Evolutionary conservation across 1,140 invertebrate species (phyloP).

Genomic region (Argopecten irradians): DNA sequence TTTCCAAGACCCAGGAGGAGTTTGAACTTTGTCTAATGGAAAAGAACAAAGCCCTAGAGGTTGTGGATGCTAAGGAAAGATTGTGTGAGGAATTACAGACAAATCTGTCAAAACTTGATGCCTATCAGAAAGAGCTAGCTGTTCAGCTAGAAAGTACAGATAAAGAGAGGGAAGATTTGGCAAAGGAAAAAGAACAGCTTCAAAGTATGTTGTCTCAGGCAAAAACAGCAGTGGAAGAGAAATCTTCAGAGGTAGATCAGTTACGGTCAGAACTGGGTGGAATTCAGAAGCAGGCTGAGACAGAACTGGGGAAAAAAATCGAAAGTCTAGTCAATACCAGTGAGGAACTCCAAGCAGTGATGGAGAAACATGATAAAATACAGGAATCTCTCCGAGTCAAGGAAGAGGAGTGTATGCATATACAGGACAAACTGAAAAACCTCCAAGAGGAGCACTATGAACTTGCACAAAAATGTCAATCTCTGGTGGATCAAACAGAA

Average conservation of each 20-base stretch:
- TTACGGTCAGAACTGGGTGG: slow-evolving; percentile 37
- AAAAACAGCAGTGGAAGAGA: slow-evolving; percentile 24
- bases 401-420: slow-evolving; percentile 8
- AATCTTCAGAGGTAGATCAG: slow-evolving; percentile 30
- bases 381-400: neutral
- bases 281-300: slow-evolving; percentile 9
- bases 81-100: neutral
- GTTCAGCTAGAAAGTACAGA: neutral
- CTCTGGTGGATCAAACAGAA: neutral
- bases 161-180: neutral
- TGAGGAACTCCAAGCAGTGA: slow-evolving; percentile 33
- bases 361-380: slow-evolving; percentile 35
- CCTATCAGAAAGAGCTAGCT: neutral
- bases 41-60: slow-evolving; percentile 28
- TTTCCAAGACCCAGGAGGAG: neutral
- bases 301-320: slow-evolving; percentile 29
- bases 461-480: slow-evolving; percentile 5
- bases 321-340: slow-evolving; percentile 27
- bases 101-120: neutral
- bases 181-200: slow-evolving; percentile 25
- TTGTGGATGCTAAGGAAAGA: slow-evolving; percentile 30
- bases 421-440: neutral
- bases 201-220: slow-evolving; percentile 25
- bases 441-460: slow-evolving; percentile 28
- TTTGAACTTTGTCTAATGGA: neutral